Base-by-base conservation (phyloP, 2,113 vertebrate genomes). In the Anguilla rostrata region DNA sequence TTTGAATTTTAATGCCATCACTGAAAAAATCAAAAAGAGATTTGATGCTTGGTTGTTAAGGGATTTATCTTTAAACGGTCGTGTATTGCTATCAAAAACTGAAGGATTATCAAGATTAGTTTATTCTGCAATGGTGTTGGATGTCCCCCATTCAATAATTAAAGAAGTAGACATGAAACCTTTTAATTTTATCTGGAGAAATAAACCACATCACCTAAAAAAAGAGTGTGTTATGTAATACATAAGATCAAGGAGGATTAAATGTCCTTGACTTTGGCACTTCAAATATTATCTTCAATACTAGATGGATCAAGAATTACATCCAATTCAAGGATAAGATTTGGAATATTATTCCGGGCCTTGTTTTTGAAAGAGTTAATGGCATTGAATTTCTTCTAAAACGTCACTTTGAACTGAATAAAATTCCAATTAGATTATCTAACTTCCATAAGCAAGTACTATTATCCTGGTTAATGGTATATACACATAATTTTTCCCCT, bases 1-100 rank as follows among this genome's bases (percentile, higher is more conserved):
- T 9, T 41, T 81, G 1, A 81, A 81, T 20, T 81, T 81, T 20
- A 2, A 81, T 2, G 14, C 39, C 34, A 9, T 63, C 18, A 63
- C 18, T 63, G 14, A 15, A 87, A 83, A 60, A 63, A 85, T 81
- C 18, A 66, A 87, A 71, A 84, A 85, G 1, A 87, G 60, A 81
- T 57, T 80, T n/a, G 56, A 81, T 81, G 12, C 29, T 0, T 84
- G 83, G 86, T 5, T 87, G 0, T 57, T 87, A 75, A 87, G 86
- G 41, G 81, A 86, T 60, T 26, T 83, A 49, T 87, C 53, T 43
- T 18, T 84, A 43, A 16, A 9, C 3, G 49, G 82, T 9, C 18
- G 22, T 14, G 16, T 78, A 40, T 22, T 84, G 20, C 34, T 87
- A 12, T 84, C 82, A 7, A 87, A 86, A 57, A 60, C 86, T 39